These are phyloP conservation scores for Raja brachyura DNA, from an alignment of 2,113 vertebrate species.

Conservation along the genomic window DNA sequence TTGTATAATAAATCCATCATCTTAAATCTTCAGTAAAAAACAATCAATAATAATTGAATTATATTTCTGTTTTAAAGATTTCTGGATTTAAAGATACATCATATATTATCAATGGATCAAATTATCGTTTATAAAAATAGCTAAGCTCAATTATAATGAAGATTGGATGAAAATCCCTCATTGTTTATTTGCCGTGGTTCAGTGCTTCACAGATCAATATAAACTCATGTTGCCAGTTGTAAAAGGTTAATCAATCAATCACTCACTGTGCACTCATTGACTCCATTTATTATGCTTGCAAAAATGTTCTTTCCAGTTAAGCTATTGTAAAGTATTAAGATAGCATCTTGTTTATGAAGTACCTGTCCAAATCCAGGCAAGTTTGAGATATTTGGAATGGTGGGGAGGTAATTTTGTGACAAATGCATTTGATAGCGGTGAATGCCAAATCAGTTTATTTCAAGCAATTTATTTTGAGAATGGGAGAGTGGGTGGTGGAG, in stretches of 20 bases:
- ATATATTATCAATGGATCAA: not conserved
- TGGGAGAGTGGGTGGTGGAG: not conserved
- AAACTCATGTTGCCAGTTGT: not conserved
- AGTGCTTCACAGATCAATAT: conserved; percentile 1
- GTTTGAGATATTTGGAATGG: too few species aligned
- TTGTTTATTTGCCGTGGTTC: not conserved
- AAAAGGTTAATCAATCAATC: not conserved
- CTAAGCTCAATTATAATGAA: not conserved
- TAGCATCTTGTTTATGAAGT: not conserved
- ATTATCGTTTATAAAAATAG: not conserved
- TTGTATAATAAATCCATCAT: not conserved
- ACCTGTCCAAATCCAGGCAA: not conserved
- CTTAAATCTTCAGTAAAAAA: not conserved
- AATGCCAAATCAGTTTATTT: not conserved
- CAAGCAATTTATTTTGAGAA: not conserved
- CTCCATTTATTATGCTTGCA: conserved; percentile 2
- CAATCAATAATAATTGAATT: not conserved
- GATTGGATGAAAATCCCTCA: not conserved
- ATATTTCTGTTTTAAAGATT: not conserved
- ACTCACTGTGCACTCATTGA: not conserved
- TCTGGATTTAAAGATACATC: not conserved
- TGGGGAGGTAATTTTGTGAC: not conserved
- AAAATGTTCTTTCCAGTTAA: conserved; percentile 5
- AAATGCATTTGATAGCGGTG: not conserved
- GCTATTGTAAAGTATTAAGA: not conserved